phyloP scores from a whole-genome alignment of 2,888 invertebrate species.

The Gastracanthus pulcherrimus region DNA sequence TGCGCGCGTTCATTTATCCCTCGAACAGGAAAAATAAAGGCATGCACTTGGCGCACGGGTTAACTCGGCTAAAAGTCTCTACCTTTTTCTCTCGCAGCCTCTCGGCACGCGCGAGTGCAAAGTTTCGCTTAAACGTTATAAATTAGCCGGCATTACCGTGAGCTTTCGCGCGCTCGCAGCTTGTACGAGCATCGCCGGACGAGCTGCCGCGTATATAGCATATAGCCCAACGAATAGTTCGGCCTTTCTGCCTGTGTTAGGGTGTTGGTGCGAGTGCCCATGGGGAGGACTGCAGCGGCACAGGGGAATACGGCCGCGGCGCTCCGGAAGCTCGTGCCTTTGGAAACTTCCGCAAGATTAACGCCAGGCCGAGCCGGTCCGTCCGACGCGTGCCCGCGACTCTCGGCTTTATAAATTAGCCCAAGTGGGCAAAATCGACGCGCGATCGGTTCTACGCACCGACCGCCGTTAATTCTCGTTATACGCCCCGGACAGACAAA shows the following conservation, averaged over 20 bases:
- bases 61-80: too few species aligned
- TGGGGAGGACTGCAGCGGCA: background rate
- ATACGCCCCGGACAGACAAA: background rate
- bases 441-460: conserved; percentile 11
- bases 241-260: background rate
- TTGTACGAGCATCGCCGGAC: conserved; percentile 24
- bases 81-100: background rate
- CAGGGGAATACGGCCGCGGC: background rate
- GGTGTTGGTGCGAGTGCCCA: background rate
- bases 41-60: background rate
- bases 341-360: conserved; percentile 42
- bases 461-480: background rate
- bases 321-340: conserved; percentile 6
- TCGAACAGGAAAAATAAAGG: background rate
- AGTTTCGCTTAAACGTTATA: conserved; percentile 39
- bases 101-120: too few species aligned
- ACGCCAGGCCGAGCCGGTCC: background rate
- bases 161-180: background rate
- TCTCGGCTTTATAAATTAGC: conserved; percentile 37
- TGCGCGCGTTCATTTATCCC: background rate
- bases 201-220: background rate
- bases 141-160: conserved; percentile 38
- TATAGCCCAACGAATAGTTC: background rate
- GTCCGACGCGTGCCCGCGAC: background rate
- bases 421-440: conserved; percentile 16